phyloP scores from a whole-genome alignment of 2,888 invertebrate genomes.

The Dicyrtoma fusca region DNA sequence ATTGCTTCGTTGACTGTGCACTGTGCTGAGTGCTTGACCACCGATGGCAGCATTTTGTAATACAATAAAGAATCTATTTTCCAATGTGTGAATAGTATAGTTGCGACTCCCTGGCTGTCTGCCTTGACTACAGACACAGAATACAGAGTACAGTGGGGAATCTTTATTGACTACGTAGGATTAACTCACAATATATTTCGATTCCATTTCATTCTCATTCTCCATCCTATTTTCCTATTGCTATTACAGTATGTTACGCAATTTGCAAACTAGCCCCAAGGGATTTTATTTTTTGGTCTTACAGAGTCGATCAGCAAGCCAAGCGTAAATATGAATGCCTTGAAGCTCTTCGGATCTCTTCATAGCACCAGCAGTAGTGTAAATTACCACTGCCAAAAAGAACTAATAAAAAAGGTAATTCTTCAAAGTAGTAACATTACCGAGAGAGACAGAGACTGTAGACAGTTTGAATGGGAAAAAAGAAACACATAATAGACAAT shows the following conservation, averaged over 20 bases:
- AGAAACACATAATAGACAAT: no score
- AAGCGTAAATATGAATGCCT: neutral
- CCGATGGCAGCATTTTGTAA: no score
- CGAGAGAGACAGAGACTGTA: no score
- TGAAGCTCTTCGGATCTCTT: neutral
- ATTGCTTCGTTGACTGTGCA: no score
- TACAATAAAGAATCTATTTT: neutral
- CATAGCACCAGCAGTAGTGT: neutral
- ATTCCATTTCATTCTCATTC: neutral
- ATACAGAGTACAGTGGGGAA: neutral
- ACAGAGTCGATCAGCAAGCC: neutral
- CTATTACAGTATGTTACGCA: slow-evolving; percentile 3
- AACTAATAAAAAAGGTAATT: no score
- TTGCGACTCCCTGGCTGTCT: no score
- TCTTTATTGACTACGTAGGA: neutral
- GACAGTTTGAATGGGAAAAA: no score
- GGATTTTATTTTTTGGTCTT: neutral
- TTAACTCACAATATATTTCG: no score
- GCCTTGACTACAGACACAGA: no score
- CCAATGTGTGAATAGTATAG: neutral
- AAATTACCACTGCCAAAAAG: no score
- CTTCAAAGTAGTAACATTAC: no score
- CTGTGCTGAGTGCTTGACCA: no score
- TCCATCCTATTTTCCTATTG: neutral
- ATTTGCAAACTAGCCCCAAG: neutral